Percentiles rank a stretch among this genome's conserved stretches.
phyloP scores from a whole-genome alignment of 2,888 invertebrate species.

The Chorisops tibialis region DNA sequence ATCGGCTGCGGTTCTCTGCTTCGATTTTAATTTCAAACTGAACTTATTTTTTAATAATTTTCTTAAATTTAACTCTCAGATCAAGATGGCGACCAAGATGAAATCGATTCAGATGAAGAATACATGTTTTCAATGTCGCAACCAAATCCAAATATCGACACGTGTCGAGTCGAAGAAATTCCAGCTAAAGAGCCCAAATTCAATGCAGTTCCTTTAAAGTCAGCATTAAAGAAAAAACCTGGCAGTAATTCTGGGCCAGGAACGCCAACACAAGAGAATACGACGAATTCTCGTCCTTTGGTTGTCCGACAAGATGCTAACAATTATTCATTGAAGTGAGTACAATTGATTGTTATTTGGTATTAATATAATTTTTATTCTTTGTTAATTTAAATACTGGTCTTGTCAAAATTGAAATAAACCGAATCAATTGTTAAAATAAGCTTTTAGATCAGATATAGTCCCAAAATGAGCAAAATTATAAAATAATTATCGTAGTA shows the following conservation, averaged over 20 bases:
- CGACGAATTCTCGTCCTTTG: constrained; percentile 56
- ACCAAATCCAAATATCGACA: constrained; percentile 70
- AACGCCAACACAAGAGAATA: constrained; percentile 69
- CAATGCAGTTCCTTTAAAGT: constrained; percentile 88
- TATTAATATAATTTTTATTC: no score
- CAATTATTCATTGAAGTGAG: constrained; percentile 79
- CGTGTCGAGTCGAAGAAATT: constrained; percentile 83
- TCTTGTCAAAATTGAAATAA: no score
- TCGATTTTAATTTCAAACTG: background rate
- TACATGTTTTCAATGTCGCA: constrained; percentile 59
- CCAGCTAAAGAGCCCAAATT: constrained; percentile 90
- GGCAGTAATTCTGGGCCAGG: constrained; percentile 61
- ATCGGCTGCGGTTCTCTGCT: no score
- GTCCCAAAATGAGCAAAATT: no score
- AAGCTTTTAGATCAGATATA: no score
- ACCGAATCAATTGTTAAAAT: no score
- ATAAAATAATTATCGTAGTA: no score
- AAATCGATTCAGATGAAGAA: constrained; percentile 65
- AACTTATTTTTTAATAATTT: background rate
- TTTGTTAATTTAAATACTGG: no score
- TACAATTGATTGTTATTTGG: no score
- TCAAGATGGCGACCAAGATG: constrained; percentile 60
- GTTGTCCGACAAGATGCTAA: constrained; percentile 72
- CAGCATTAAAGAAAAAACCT: constrained; percentile 81
- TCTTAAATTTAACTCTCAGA: constrained; percentile 37